Base-by-base conservation (phyloP, 1,140 invertebrate genomes). In the Bombus pascuorum region DNA sequence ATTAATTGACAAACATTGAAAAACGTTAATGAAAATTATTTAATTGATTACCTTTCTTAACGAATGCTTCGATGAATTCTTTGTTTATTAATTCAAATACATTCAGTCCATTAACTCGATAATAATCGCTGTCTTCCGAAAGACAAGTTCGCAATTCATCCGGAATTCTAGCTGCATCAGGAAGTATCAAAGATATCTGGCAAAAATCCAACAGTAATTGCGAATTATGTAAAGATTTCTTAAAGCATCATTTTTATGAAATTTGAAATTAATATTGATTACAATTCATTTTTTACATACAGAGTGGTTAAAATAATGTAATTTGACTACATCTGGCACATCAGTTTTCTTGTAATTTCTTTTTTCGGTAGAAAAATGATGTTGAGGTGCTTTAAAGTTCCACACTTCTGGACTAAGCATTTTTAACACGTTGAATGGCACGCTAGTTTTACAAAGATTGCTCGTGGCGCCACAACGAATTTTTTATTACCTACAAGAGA, bases 321-420 rank as follows among this genome's bases (percentile, higher is more conserved):
- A 92, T 3, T 91, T 89, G 34, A 96, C 89, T 15, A 89, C 68
- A 5, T 87, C 78, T 25, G 92, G 86, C 44, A 90, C n/a, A 86
- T 89, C 53, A 72, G 89, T 66, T 80, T 87, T 80, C 32, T 85
- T 83, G 72, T 85, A 87, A 83, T 91, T 80, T 47, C 90, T 89
- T 77, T 89, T 87, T 83, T 94, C 84, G 59, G 91, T 84, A 62
- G 92, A 89, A 79, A 94, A 93, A 86, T 91, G 78, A 87, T 94
- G 92, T 86, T 89, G 83, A 39, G 95, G 94, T 86, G 95, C 91
- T 88, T 93, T 92, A 83, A 96, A 95, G 72, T 95, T 92, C 95
- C 95, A 96, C 74, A 96, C 93, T 94, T 96, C 95, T 75, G 96
- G 96, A 92, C 94, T 95, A 86, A 96, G 94, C 96, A 96, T 96